A percentile compares a stretch with the other conserved stretches of the same genome.
Evolutionary conservation across 2,113 vertebrate genomes (phyloP).

Genomic region (Tympanuchus pallidicinctus): DNA sequence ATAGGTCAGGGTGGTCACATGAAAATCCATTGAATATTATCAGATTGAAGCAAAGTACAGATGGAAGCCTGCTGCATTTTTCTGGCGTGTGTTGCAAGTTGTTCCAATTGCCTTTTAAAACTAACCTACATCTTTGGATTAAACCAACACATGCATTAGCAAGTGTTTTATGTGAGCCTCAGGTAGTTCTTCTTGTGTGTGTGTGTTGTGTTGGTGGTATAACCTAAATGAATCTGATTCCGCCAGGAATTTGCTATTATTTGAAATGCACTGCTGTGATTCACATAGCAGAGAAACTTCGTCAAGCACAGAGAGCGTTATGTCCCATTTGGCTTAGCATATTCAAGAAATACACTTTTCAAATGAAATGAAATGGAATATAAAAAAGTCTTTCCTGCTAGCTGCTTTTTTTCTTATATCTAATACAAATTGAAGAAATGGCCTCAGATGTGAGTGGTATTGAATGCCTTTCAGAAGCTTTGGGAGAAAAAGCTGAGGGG

Average conservation of each 20-base stretch:
- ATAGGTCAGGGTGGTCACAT: conserved; percentile 16
- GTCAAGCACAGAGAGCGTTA: conserved; percentile 7
- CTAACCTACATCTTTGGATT: conserved; percentile 48
- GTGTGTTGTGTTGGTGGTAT: neutral
- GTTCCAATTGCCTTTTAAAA: conserved; percentile 33
- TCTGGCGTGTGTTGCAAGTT: neutral
- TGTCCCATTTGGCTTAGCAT: conserved; percentile 58
- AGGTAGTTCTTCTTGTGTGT: neutral
- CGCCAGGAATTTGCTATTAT: neutral
- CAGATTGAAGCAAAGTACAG: neutral
- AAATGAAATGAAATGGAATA: conserved; percentile 49
- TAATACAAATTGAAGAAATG: neutral
- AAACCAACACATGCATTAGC: conserved; percentile 15
- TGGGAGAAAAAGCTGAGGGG: neutral
- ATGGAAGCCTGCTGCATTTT: conserved; percentile 4
- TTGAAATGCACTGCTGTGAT: conserved; percentile 32
- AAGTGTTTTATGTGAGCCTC: conserved; percentile 31
- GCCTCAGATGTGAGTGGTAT: neutral
- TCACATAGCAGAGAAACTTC: neutral
- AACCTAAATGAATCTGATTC: conserved; percentile 54
- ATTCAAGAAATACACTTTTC: conserved; percentile 60
- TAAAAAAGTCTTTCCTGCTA: conserved; percentile 21
- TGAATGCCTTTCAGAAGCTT: neutral
- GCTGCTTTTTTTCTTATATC: neutral
- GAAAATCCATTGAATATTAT: conserved; percentile 7